These are phyloP conservation scores for Folsomia manolachei DNA, from an alignment of 2,888 invertebrate genomes.

Conservation along the genomic window DNA sequence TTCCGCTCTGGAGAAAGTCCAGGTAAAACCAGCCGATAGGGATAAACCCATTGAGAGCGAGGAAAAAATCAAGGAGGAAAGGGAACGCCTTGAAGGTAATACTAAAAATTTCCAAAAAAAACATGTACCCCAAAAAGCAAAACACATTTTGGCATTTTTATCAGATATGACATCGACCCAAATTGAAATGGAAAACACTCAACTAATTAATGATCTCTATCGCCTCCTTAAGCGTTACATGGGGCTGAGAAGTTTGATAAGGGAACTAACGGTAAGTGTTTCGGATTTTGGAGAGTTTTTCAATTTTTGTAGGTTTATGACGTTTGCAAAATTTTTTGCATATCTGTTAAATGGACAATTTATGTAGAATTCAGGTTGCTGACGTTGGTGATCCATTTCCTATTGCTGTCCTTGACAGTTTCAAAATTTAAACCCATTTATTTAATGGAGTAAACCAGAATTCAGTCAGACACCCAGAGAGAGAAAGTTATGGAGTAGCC, in stretches of 20 bases:
- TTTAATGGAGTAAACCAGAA: too few relatives aligned
- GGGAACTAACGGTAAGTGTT: slow-evolving; percentile 77
- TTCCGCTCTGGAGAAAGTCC: slow-evolving; percentile 86
- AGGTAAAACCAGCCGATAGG: slow-evolving; percentile 77
- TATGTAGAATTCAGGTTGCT: too few relatives aligned
- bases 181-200: slow-evolving; percentile 88
- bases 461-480: too few relatives aligned
- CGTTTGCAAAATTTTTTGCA: too few relatives aligned
- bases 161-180: slow-evolving; percentile 87
- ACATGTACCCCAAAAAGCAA: neutral
- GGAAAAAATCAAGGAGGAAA: slow-evolving; percentile 75
- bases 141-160: too few relatives aligned
- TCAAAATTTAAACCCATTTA: too few relatives aligned
- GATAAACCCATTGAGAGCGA: slow-evolving; percentile 82
- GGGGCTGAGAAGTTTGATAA: slow-evolving; percentile 80
- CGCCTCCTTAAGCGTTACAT: slow-evolving; percentile 88
- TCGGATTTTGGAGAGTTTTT: too few relatives aligned
- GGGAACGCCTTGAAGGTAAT: slow-evolving; percentile 81
- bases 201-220: slow-evolving; percentile 89
- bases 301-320: too few relatives aligned
- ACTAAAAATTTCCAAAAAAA: neutral
- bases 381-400: too few relatives aligned
- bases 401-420: too few relatives aligned
- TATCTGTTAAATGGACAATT: too few relatives aligned
- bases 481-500: too few relatives aligned